Conservation (phyloP, 2,113 vertebrate genomes). For the Indicator indicator region DNA sequence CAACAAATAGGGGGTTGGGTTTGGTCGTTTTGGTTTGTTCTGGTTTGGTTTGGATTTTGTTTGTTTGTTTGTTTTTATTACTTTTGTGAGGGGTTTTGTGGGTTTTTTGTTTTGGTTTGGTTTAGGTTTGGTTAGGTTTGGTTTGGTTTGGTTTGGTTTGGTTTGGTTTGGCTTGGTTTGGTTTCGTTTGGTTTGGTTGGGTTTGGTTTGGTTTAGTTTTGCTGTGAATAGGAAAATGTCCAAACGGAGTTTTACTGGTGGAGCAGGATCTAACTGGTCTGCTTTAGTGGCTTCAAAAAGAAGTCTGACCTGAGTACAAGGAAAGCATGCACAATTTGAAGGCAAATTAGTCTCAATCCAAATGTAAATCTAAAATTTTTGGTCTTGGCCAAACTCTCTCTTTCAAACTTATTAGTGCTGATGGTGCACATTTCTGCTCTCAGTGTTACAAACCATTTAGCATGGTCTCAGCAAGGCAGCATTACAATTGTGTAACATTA, state of each 20-base stretch:
- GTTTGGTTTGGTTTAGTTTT: not conserved
- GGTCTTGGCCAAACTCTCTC: not conserved
- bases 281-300: not conserved
- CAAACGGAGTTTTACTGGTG: not conserved
- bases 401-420: not conserved
- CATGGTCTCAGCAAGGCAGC: not conserved
- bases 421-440: conserved; percentile 19
- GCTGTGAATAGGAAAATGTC: not conserved
- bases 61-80: too few relatives aligned
- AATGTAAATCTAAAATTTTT: conserved; percentile 14
- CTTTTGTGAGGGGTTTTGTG: too few relatives aligned
- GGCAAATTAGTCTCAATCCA: not conserved
- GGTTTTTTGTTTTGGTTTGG: too few relatives aligned
- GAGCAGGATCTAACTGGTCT: not conserved
- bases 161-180: too few relatives aligned
- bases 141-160: too few relatives aligned
- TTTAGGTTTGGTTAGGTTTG: too few relatives aligned
- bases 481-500: not conserved
- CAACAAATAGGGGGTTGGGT: not conserved
- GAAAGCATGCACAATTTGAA: not conserved
- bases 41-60: too few relatives aligned
- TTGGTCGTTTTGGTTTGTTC: not conserved
- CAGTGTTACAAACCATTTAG: not conserved
- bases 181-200: too few relatives aligned
- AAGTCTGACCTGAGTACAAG: not conserved